Evolutionary conservation across 2,113 vertebrate genomes (phyloP).

Genomic region (Cephalophus harveyi): DNA sequence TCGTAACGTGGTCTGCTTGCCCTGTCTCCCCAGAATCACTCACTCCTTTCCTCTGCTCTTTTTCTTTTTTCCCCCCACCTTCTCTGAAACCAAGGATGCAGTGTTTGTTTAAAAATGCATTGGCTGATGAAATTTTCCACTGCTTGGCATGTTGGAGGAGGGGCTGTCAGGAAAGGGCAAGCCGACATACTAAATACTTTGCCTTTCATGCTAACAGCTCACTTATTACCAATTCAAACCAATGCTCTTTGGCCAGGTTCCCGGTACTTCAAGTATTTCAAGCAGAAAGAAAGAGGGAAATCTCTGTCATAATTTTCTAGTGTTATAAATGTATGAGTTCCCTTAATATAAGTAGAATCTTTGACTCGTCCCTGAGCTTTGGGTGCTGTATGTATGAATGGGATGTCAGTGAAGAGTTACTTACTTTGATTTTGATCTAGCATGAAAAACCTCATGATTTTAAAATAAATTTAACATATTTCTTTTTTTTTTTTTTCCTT

Average conservation of each 20-base stretch:
- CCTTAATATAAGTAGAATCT: constrained; percentile 3
- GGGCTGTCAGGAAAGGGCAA: constrained; percentile 37
- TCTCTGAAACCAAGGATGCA: constrained; percentile 65
- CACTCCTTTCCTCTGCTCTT: constrained; percentile 43
- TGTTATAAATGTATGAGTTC: constrained; percentile 46
- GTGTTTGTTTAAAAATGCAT: constrained; percentile 75
- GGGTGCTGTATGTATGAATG: neutral
- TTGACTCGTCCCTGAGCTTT: neutral
- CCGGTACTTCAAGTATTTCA: constrained; percentile 49
- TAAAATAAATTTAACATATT: constrained; percentile 71
- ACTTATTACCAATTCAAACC: constrained; percentile 32
- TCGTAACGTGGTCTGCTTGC: constrained; percentile 55
- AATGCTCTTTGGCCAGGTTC: constrained; percentile 59
- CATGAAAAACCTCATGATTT: constrained; percentile 52
- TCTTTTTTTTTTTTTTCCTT: constrained; percentile 52
- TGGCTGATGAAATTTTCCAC: constrained; percentile 67
- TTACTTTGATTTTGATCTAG: constrained; percentile 64
- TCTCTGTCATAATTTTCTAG: neutral
- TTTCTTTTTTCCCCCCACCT: constrained; percentile 8
- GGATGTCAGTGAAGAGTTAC: constrained; percentile 31
- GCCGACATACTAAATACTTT: constrained; percentile 42
- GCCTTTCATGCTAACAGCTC: constrained; percentile 57
- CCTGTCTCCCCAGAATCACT: constrained; percentile 63
- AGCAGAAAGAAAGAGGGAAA: constrained; percentile 46
- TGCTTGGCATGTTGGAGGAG: constrained; percentile 60